Base-by-base conservation (phyloP, 1,140 invertebrate genomes). In the Drosophila bifasciata region DNA sequence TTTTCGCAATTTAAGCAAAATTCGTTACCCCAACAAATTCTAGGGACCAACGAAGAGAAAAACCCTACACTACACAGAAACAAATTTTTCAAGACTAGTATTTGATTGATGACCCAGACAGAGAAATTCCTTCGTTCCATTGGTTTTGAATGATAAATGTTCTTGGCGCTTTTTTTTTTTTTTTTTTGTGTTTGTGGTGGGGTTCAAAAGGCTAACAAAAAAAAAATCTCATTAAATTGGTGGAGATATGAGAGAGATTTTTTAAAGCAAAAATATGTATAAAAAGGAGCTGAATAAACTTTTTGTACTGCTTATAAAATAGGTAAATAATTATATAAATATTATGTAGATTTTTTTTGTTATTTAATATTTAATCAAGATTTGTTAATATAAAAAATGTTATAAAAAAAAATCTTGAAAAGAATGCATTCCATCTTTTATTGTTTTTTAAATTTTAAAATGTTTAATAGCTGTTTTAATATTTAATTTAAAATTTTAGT, bases 1-100 rank as follows among this genome's bases (percentile, higher is more conserved):
- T 86, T 86, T 88, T 72, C 66, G 81, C 83, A 86, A 88, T 86
- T 88, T 86, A 71, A 51, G 74, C 83, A 55, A 88, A 86, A 88
- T 81, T 86, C 70, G 74, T 88, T 86, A 36, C 32, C 32, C 32
- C 32, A 83, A 61, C 59, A 73, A 69, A 81, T 70, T 74, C 80
- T 66, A 50, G 56, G 62, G 55, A 58, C 19, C 48, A 28, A 36
- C 43, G 13, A 58, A 39, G 13, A 58, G 32, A 32, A 17, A 46
- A 43, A 39, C 39, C 1, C n/a, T 59, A 25, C 45, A 64, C n/a
- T 59, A 25, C 45, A 64, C 36, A 11, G 61, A 7, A 46, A 60
- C 15, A 59, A 57, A 69, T 55, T 32, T 16, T 46, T 28, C 23
- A 39, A 48, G 21, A n/a, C 32, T 36, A n/a, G n/a, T n/a, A 4